These are phyloP conservation scores for Mugil cephalus DNA, from an alignment of 2,113 vertebrate species.

Conservation along the genomic window DNA sequence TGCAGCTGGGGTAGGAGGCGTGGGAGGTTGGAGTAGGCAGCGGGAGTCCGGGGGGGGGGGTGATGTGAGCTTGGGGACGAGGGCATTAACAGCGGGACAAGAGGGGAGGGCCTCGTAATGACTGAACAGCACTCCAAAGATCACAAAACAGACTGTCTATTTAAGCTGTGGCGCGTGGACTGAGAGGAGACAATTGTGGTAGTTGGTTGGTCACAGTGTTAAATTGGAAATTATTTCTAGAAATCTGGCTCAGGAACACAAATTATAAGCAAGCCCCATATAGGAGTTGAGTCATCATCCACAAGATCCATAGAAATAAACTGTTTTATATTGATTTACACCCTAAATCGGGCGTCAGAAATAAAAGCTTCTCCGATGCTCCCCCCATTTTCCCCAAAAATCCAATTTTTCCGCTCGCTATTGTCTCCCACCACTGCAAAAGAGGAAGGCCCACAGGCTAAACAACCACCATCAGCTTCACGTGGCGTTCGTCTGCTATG, in stretches of 20 bases:
- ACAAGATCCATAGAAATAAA: conserved; percentile 7
- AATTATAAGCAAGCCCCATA: neutral
- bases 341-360: conserved; percentile 31
- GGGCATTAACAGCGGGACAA: conserved; percentile 4
- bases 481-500: conserved; percentile 63
- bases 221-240: too few relatives aligned
- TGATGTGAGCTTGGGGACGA: conserved; percentile 26
- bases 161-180: conserved; percentile 7
- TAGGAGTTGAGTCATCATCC: neutral
- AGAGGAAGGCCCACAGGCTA: conserved; percentile 64
- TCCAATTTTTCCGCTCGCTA: conserved; percentile 40
- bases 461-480: conserved; percentile 77
- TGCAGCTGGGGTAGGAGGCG: conserved; percentile 42
- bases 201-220: neutral
- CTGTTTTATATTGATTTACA: conserved; percentile 45
- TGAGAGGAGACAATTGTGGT: conserved; percentile 12
- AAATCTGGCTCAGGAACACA: neutral
- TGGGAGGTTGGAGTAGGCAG: conserved; percentile 3
- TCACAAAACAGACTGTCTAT: conserved; percentile 14
- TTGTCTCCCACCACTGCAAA: conserved; percentile 57
- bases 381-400: conserved; percentile 45
- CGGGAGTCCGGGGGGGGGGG: conserved; percentile 28
- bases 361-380: conserved; percentile 45
- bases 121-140: conserved; percentile 7
- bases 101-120: conserved; percentile 4